These are phyloP conservation scores for Amblyornis subalaris DNA, from an alignment of 2,113 vertebrate genomes.

Conservation along the genomic window DNA sequence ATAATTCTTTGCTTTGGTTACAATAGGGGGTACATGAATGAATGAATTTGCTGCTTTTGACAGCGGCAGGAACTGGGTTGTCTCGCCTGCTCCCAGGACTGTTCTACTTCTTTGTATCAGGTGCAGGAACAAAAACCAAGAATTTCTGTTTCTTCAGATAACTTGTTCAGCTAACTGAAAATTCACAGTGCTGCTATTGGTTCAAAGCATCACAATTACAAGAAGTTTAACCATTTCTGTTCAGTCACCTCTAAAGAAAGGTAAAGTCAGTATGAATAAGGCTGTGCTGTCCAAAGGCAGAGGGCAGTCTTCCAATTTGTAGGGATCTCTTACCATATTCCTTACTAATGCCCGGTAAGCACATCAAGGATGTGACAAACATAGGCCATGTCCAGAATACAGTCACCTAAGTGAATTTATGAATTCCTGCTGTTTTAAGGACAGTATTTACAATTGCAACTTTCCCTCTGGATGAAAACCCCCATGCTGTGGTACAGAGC, in stretches of 20 bases:
- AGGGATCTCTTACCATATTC: neutral
- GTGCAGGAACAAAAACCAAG: neutral
- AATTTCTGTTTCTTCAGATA: neutral
- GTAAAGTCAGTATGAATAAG: neutral
- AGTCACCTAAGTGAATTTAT: neutral
- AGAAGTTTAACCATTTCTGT: neutral
- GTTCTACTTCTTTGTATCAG: neutral
- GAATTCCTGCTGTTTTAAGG: neutral
- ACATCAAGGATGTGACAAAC: neutral
- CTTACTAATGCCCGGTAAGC: neutral
- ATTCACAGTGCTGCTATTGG: neutral
- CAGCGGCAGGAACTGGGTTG: neutral
- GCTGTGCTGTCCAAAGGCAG: neutral
- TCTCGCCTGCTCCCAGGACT: neutral
- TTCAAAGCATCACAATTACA: neutral
- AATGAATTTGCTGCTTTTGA: neutral
- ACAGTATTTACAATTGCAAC: neutral
- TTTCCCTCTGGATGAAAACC: neutral
- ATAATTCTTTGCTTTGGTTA: neutral
- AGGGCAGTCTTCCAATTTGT: rapidly evolving
- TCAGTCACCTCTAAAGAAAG: neutral
- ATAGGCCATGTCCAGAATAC: neutral
- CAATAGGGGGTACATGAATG: neutral
- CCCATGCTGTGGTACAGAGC: neutral
- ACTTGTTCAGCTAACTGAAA: neutral